A percentile compares a stretch with the other conserved stretches of the same genome.
Evolutionary conservation across 2,888 invertebrate species (phyloP).

Genomic region (Epiblema foenella): DNA sequence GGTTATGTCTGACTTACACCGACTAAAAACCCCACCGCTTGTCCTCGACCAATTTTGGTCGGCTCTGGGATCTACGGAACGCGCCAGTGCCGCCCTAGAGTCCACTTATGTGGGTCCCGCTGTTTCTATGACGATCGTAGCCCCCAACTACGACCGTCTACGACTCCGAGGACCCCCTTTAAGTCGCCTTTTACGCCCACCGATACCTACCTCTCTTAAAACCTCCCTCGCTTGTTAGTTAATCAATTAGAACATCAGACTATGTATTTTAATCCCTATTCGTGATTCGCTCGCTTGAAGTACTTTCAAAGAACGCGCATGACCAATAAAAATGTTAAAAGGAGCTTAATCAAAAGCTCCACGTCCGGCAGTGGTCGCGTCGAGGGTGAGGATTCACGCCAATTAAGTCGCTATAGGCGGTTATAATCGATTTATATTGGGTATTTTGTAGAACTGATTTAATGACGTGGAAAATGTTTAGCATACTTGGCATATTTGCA

Average conservation of each 20-base stretch:
- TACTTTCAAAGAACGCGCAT: neutral
- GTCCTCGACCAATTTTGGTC: too few relatives aligned
- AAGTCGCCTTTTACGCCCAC: too few relatives aligned
- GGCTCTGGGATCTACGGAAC: too few relatives aligned
- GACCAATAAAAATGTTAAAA: slow-evolving; percentile 8
- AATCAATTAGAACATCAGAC: neutral
- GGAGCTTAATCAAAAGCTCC: neutral
- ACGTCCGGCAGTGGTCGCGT: neutral
- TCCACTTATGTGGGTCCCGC: too few relatives aligned
- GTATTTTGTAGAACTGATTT: neutral
- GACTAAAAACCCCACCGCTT: too few relatives aligned
- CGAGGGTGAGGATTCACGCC: slow-evolving; percentile 4
- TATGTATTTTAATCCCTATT: slow-evolving; percentile 2
- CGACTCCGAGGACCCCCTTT: too few relatives aligned
- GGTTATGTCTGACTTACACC: too few relatives aligned
- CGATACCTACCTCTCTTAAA: too few relatives aligned
- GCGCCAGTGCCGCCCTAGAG: too few relatives aligned
- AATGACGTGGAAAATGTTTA: neutral
- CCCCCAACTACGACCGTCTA: too few relatives aligned
- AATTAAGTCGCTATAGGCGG: slow-evolving; percentile 1
- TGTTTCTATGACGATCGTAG: too few relatives aligned
- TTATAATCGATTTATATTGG: slow-evolving; percentile 13
- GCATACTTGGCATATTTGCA: too few relatives aligned
- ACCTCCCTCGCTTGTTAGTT: neutral
- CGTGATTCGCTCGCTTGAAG: neutral